Evolutionary conservation across 2,797 vertebrate genomes (phyloP), one percentile per base, ranked within the genome.

Genomic region (Sitta carolinensis): DNA sequence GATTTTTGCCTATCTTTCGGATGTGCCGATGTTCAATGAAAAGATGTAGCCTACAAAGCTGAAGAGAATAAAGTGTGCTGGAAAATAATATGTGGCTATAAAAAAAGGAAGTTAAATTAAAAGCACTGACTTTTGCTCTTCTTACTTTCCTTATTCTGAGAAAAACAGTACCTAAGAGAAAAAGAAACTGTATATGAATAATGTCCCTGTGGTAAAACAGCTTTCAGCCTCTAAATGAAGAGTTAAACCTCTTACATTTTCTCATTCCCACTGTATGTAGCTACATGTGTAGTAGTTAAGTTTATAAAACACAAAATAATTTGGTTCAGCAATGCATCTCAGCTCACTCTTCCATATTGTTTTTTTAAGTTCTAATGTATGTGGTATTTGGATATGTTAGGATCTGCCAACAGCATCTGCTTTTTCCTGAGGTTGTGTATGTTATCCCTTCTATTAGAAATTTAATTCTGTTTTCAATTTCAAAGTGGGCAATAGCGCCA

Each of bases 161-260:
- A 51, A 85, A 76, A 73, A 64, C 11, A 59, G 34, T 30, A 42
- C 9, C 16, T 25, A 42, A 40, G 30, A 48, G 42, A 2, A 11
- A 38, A 66, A 72, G 27, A 72, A 70, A 25, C 1, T 2, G 13
- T 29, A 5, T 40, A 36, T 0, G 1, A 21, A 12, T 47, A 59
- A 63, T n/a, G 3, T 11, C 1, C 29, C 13, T 34, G 27, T n/a
- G 21, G 30, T 63, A 83, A 76, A 86, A 54, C 13, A 66, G 48
- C 29, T 74, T 91, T 52, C 59, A 89, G 3, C 13, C 63, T 73
- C 55, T 62, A 32, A 68, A 80, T 48, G 29, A 54, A 34, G 64
- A 68, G 4, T 45, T 73, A 84, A 80, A 87, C 4, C 2, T 57
- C 50, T 55, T 79, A 12, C 2, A 58, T 80, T 85, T 81, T 61